Evolutionary conservation across 2,113 vertebrate species (phyloP), one percentile per base, ranked within the genome.

Genomic region (Istiophorus platypterus): DNA sequence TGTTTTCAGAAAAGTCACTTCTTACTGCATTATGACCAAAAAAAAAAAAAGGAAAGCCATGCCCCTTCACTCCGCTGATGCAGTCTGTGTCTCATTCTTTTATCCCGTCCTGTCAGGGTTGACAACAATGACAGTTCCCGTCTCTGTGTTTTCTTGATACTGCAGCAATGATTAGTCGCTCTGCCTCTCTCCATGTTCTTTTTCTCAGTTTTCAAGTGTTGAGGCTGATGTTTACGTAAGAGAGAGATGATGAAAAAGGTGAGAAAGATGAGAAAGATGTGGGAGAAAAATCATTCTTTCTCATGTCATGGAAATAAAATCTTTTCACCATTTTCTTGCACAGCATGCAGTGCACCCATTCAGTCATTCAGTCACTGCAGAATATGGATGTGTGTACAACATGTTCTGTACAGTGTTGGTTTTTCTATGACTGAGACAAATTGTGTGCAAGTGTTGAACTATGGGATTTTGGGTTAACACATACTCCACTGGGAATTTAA

Each of bases 281-380:
- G 45, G 45, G 51, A 57, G 58, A 83, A 83, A 71, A 76, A 80
- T 14, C 15, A 47, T 47, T 37, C 13, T 37, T 62, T 62, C 15
- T 34, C 41, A 8, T 51, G 51, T 69, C 22, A 71, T 13, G 31
- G 39, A 72, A 72, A 77, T 9, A 24, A 39, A 65, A 31, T 20
- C 4, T 59, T 26, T 65, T 77, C 57, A 24, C 52, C 31, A 66
- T 45, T 26, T 41, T 69, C 47, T 5, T 51, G 11, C 34, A 29
- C 29, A 56, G 52, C 13, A 18, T 56, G 45, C 13, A 37, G 5
- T 8, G 3, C 34, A 51, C 18, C 0, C n/a, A 22, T 39, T 59
- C 39, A 41, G 20, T 63, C 34, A 51, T 14, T 1, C n/a, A 22
- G 47, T 59, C 39, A 41, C 20, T 63, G 62, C 29, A 52, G 37